Base-by-base conservation (phyloP, 2,797 vertebrate genomes). In the Lacerta viridis region DNA sequence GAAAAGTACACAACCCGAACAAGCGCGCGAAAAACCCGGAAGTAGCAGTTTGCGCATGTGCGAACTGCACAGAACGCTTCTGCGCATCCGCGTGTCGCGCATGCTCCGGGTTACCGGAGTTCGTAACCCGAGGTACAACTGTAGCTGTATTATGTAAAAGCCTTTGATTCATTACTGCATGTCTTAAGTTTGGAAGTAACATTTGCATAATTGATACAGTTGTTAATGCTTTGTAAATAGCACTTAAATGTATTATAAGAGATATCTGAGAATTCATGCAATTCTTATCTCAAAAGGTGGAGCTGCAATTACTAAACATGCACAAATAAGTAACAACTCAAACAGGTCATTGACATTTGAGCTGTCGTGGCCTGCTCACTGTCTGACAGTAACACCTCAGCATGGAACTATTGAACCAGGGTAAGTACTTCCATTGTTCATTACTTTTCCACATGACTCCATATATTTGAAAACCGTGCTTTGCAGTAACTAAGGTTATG, bases 361-460 rank as follows among this genome's bases (percentile, higher is more conserved):
- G 83, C 95, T 99, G 75, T 99, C 98, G 1, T 99, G 99, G 99
- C 99, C 99, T 1, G 98, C 98, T 84, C 99, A 99, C 93, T 99
- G 98, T 92, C 98, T 99, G 85, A 99, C 98, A 27, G 95, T 99
- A 94, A 99, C 98, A 10, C 99, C 99, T 59, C 98, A 99, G 83
- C 98, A 98, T 68, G 99, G 99, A 91, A 91, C 95, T 89, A 95
- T 99, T 4, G 97, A 98, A 79, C 98, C 99, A 68, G 94, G 97
- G 99, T 99, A 98, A 96, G 98, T 96, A 68, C 36, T 71, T 50
- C 39, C 83, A 87, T 84, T 75, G 0, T 0, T n/a, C 79, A 39
- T n/a, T 81, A 43, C 66, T 74, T 39, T 46, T 69, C 46, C 66
- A 55, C 59, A 72, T n/a, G 69, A 29, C 3, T 55, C 15, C 33